Percentiles rank a stretch among this genome's conserved stretches.
phyloP scores from a whole-genome alignment of 92 coral and sea anemone genomes.

The Umimayanthus kanabou region DNA sequence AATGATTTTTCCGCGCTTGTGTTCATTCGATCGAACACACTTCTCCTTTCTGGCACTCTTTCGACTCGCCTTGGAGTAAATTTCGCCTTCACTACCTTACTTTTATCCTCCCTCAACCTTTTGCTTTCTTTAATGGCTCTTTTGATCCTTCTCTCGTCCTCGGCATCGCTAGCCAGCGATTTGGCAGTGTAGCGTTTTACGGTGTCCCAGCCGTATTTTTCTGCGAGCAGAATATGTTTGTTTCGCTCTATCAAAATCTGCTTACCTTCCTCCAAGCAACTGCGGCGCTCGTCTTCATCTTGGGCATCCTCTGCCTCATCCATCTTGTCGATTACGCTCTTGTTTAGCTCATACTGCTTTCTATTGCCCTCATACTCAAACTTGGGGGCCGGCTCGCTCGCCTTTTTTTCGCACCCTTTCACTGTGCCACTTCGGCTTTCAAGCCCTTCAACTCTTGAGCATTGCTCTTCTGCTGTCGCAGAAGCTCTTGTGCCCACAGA shows the following conservation, averaged over 20 bases:
- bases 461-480: no score
- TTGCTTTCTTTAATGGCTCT: constrained; percentile 21
- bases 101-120: constrained; percentile 58
- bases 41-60: constrained; percentile 43
- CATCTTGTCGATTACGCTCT: constrained; percentile 28
- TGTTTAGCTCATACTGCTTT: constrained; percentile 52
- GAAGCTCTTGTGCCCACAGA: no score
- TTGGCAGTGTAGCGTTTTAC: constrained; percentile 54
- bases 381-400: constrained; percentile 38
- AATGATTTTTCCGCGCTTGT: constrained; percentile 21
- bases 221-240: no score
- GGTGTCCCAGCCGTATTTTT: no score
- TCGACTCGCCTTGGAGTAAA: background rate
- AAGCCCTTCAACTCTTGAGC: no score
- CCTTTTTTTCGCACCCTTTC: background rate
- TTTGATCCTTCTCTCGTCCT: constrained; percentile 54
- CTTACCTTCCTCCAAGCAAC: no score
- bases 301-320: constrained; percentile 41
- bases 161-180: constrained; percentile 57
- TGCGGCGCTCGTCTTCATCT: no score
- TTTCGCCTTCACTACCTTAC: constrained; percentile 2
- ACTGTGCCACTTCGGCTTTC: constrained; percentile 28
- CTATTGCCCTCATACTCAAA: constrained; percentile 51
- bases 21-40: constrained; percentile 27
- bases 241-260: no score